These are phyloP conservation scores for Melieria omissa DNA, from an alignment of 2,888 invertebrate genomes.

Conservation along the genomic window DNA sequence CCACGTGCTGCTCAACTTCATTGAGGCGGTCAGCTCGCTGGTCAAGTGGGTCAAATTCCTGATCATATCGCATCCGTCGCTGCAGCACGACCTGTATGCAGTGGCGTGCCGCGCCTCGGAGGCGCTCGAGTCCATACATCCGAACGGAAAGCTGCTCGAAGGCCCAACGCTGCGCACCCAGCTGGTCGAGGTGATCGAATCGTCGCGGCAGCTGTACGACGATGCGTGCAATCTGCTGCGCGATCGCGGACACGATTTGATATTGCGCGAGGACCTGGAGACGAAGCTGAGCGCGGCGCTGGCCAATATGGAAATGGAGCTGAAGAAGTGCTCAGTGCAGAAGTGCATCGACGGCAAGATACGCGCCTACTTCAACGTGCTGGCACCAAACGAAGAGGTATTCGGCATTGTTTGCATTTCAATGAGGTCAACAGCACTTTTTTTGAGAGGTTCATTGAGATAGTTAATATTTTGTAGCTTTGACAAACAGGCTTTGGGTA, in stretches of 20 bases:
- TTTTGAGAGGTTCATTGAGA: too few species aligned
- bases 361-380: slow-evolving; percentile 64
- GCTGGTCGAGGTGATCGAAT: slow-evolving; percentile 72
- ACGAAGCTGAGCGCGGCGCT: slow-evolving; percentile 75
- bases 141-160: slow-evolving; percentile 83
- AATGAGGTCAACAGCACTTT: background rate
- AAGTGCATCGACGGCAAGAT: slow-evolving; percentile 64
- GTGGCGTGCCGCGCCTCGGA: slow-evolving; percentile 78
- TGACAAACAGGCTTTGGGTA: too few species aligned
- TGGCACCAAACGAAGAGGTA: slow-evolving; percentile 66
- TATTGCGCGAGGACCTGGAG: slow-evolving; percentile 75
- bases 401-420: background rate
- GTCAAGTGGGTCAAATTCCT: slow-evolving; percentile 83
- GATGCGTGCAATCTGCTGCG: slow-evolving; percentile 78
- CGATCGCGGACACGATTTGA: slow-evolving; percentile 75
- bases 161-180: slow-evolving; percentile 79
- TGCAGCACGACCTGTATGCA: slow-evolving; percentile 80
- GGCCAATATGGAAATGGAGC: slow-evolving; percentile 77
- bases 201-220: slow-evolving; percentile 73
- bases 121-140: slow-evolving; percentile 80
- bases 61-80: slow-evolving; percentile 74
- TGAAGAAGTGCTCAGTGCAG: slow-evolving; percentile 74
- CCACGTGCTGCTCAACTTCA: slow-evolving; percentile 75
- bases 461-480: too few species aligned
- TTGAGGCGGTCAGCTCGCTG: slow-evolving; percentile 86